Base-by-base conservation (phyloP, 2,113 vertebrate genomes). In the Tringa solitaria region DNA sequence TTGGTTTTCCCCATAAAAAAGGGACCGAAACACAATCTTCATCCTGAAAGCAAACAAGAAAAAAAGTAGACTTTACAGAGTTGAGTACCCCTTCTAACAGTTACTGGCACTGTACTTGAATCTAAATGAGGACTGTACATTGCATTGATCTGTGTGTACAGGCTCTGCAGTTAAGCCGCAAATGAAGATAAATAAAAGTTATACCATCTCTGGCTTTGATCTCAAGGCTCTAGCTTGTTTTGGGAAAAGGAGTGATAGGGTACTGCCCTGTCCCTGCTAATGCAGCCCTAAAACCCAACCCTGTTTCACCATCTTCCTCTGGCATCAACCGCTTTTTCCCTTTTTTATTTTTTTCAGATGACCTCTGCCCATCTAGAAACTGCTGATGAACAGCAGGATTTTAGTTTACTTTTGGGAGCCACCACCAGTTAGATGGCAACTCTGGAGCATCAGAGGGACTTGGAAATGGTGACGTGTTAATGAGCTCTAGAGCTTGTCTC, bases 241-340 rank as follows among this genome's bases (percentile, higher is more conserved):
- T 43, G n/a, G 23, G 23, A 28, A 90, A 86, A 60, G 16, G 28
- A 84, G 10, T 14, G 12, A 28, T 53, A 18, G 9, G 22, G 23
- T 33, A 14, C 23, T 69, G 45, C 30, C 45, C 21, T 13, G 4
- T 7, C 27, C 32, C 59, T 45, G n/a, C 24, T 33, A 12, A 30
- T 0, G 0, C 64, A 63, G 32, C 19, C 30, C 35, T 26, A 4
- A 70, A 75, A 13, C 13, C 13, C 46, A 27, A 64, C 8, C 4
- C 22, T 4, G 0, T 83, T 35, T 85, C 74, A 79, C 5, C 7
- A 6, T 3, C 21, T 64, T 87, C 33, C 51, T 75, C 67, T 37
- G 39, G 19, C 61, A 79, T 6, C 33, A 60, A 45, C 7, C 32
- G 32, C n/a, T 57, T 43, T 28, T 46, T 46, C 19, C 53, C 10